Evolutionary conservation across 2,113 vertebrate species (phyloP), one percentile per base, ranked within the genome.

Genomic region (Mormyrus lacerda): DNA sequence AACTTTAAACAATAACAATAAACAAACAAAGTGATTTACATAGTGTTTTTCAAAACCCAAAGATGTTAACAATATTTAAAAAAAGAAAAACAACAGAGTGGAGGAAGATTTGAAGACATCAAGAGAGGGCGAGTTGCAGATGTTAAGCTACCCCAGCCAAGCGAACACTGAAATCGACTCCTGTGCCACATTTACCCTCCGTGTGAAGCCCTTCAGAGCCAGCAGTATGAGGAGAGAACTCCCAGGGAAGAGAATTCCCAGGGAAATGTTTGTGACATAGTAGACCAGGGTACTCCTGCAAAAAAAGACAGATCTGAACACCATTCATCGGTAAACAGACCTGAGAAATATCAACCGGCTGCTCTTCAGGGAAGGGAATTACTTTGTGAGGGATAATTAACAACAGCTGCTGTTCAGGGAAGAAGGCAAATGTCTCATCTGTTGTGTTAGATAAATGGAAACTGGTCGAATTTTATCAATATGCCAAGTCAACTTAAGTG

Each of bases 211-310:
- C 79, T 89, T 91, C 87, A 93, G 73, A 5, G 90, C 17, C 45
- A 93, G 90, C 19, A 92, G 86, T 50, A 93, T 82, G 69, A 92
- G 89, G 90, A 91, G 3, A 89, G n/a, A 15, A 91, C 53, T 55
- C 53, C 53, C 19, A 55, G 53, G 61, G 61, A 69, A 91, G 10
- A 89, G 31, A 9, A 91, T 48, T 50, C 93, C 91, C 51, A 93
- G 42, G 2, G 44, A 90, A 47, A 92, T 9, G 47, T 92, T 91
- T 1, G 87, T 88, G 61, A 84, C 89, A 87, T 91, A 93, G 76
- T 91, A 92, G 73, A 93, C 91, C 76, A 93, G 27, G 17, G 90
- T 83, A 85, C 92, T 93, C 91, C 93, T 93, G 47, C 21, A 53
- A 87, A 88, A 39, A 17, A 58, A 73, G 51, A 51, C 35, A 19